A percentile compares a stretch with the other conserved stretches of the same genome.
Evolutionary conservation across 2,113 vertebrate species (phyloP).

Genomic region (Tragelaphus scriptus): DNA sequence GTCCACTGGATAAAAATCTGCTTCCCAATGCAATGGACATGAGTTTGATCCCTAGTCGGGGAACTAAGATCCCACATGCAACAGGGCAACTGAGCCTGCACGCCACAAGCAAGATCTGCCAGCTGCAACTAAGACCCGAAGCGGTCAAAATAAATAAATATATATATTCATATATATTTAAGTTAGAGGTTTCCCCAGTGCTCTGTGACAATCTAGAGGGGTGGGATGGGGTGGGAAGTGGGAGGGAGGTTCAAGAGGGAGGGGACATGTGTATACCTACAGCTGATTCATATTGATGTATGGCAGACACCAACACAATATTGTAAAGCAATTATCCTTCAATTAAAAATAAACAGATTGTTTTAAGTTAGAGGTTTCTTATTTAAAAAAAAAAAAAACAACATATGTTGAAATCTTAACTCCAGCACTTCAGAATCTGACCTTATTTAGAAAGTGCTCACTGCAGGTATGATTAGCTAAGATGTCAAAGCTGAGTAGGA

Average conservation of each 20-base stretch:
- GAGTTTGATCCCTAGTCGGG: rapidly evolving
- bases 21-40: neutral
- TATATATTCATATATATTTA: neutral
- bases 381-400: neutral
- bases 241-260: neutral
- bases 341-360: neutral
- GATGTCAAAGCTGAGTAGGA: neutral
- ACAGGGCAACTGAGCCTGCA: neutral
- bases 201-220: neutral
- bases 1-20: neutral
- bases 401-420: neutral
- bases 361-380: neutral
- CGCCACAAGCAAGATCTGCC: neutral
- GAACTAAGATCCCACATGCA: neutral
- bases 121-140: neutral
- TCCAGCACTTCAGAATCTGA: neutral
- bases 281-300: neutral
- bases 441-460: neutral
- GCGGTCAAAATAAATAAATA: neutral
- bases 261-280: neutral
- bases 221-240: neutral
- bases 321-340: neutral
- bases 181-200: neutral
- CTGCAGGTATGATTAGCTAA: neutral
- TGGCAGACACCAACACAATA: neutral